A percentile compares a stretch with the other conserved stretches of the same genome.
Evolutionary conservation across 2,113 vertebrate genomes (phyloP).

Genomic region (Pseudorhombus dupliciocellatus): DNA sequence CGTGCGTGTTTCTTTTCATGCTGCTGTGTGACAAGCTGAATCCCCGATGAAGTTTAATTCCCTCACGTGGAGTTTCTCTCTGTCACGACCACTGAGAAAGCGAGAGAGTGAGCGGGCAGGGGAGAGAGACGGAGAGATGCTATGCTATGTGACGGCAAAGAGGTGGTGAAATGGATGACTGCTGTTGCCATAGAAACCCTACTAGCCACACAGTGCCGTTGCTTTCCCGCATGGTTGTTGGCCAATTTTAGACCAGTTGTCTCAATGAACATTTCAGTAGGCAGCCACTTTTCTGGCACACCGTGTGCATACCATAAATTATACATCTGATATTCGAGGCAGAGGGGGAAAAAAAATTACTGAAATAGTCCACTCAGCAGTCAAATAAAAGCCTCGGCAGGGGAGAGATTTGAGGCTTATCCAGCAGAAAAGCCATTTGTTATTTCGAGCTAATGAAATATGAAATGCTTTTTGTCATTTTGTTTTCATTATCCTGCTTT

Average conservation of each 20-base stretch:
- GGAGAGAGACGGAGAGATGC: conserved; percentile 34
- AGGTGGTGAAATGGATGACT: conserved; percentile 79
- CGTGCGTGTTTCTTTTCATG: conserved; percentile 45
- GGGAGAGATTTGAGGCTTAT: conserved; percentile 58
- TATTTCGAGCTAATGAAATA: conserved; percentile 72
- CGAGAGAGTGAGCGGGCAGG: conserved; percentile 7
- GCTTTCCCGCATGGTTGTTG: conserved; percentile 64
- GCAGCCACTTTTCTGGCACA: conserved; percentile 67
- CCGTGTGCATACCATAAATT: conserved; percentile 71
- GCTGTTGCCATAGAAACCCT: conserved; percentile 79
- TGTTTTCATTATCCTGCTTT: conserved; percentile 65
- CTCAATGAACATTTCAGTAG: conserved; percentile 74
- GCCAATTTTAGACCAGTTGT: conserved; percentile 73
- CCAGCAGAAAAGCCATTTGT: conserved; percentile 65
- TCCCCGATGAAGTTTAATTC: conserved; percentile 76
- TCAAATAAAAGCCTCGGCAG: conserved; percentile 62
- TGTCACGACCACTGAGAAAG: conserved; percentile 66
- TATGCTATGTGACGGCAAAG: conserved; percentile 63
- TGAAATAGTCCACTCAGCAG: conserved; percentile 75
- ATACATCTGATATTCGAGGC: conserved; percentile 70
- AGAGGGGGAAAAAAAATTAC: conserved; percentile 29
- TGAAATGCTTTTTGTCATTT: conserved; percentile 57
- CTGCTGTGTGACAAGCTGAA: conserved; percentile 56
- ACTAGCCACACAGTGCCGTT: conserved; percentile 68
- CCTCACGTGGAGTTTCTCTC: conserved; percentile 71